These are phyloP conservation scores for Tigriopus californicus DNA, from an alignment of 2,888 invertebrate species.

Conservation along the genomic window DNA sequence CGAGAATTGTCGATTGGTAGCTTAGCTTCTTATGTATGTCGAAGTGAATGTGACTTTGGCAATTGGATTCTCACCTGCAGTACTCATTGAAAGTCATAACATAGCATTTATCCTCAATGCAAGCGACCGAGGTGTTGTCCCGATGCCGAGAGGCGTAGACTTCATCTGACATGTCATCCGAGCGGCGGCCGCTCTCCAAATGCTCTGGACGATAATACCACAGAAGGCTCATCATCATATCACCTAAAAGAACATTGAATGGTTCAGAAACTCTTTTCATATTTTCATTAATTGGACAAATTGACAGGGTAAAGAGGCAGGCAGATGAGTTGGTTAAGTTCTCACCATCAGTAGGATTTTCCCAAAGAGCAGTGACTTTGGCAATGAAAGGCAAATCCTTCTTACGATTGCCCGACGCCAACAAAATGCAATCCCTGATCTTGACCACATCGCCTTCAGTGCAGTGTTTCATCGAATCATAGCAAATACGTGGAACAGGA, in stretches of 20 bases:
- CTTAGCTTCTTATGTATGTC: too few species aligned
- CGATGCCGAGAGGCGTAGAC: constrained; percentile 88
- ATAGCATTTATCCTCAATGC: constrained; percentile 93
- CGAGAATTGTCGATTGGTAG: background rate
- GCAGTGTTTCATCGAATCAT: constrained; percentile 65
- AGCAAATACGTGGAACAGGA: constrained; percentile 58
- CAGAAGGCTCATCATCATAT: constrained; percentile 89
- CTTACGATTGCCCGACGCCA: constrained; percentile 61
- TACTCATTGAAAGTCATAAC: constrained; percentile 90
- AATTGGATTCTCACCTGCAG: constrained; percentile 48
- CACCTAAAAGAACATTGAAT: constrained; percentile 46
- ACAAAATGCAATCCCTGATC: constrained; percentile 73
- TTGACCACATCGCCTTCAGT: constrained; percentile 67
- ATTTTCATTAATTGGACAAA: constrained; percentile 11
- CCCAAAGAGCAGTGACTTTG: constrained; percentile 82
- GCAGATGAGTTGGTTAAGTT: too few species aligned
- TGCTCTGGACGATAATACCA: constrained; percentile 98
- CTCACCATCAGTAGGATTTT: constrained; percentile 76
- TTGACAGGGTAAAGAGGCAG: too few species aligned
- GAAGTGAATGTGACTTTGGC: background rate
- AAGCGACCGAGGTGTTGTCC: constrained; percentile 87
- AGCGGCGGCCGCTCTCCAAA: constrained; percentile 67
- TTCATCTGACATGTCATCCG: constrained; percentile 65
- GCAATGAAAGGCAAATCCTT: constrained; percentile 85
- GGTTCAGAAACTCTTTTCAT: too few species aligned